Conservation (phyloP, 1,140 invertebrate genomes). For the Cepaea nemoralis region DNA sequence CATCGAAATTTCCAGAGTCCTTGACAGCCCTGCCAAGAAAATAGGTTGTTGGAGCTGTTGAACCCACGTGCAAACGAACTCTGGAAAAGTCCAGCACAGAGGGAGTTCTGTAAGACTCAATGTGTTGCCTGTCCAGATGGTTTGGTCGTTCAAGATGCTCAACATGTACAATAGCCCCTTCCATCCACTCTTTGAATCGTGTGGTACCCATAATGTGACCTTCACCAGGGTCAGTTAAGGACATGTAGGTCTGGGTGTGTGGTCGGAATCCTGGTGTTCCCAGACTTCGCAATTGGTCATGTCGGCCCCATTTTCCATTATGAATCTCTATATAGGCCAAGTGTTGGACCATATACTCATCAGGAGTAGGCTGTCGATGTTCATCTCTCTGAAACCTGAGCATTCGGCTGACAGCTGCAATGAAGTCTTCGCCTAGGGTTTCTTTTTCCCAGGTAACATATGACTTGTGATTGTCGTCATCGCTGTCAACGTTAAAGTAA, state of each 20-base stretch:
- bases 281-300: constrained; percentile 37
- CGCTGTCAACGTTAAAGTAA: constrained; percentile 29
- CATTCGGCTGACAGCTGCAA: constrained; percentile 43
- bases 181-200: constrained; percentile 55
- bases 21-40: constrained; percentile 55
- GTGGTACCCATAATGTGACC: constrained; percentile 58
- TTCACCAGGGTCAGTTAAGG: constrained; percentile 58
- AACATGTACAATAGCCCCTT: constrained; percentile 58
- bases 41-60: constrained; percentile 54
- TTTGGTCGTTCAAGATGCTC: constrained; percentile 56
- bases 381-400: constrained; percentile 47
- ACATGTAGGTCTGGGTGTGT: constrained; percentile 59
- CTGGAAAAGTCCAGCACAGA: constrained; percentile 55
- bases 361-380: constrained; percentile 49
- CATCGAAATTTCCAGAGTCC: constrained; percentile 55
- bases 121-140: constrained; percentile 48
- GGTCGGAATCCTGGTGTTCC: constrained; percentile 57
- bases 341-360: constrained; percentile 54
- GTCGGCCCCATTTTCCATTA: constrained; percentile 41
- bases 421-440: constrained; percentile 37
- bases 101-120: constrained; percentile 55
- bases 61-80: constrained; percentile 55
- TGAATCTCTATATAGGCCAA: constrained; percentile 51
- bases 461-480: constrained; percentile 40
- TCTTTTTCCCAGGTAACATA: constrained; percentile 51